phyloP scores from a whole-genome alignment of 2,888 invertebrate genomes.

The Brenthis ino region DNA sequence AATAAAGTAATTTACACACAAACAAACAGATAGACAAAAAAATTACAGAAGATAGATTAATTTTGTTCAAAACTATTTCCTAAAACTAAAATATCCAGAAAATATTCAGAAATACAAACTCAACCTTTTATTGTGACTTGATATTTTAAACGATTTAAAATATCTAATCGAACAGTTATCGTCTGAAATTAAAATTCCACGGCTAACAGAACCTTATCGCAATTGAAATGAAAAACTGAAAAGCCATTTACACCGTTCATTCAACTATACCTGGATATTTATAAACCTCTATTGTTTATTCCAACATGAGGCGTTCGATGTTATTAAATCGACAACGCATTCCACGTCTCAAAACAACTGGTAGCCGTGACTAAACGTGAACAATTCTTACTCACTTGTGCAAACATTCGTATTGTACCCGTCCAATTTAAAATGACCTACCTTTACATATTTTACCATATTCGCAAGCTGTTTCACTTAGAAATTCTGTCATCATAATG shows the following conservation, averaged over 20 bases:
- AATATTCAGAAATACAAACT: too few relatives aligned
- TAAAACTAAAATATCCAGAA: too few relatives aligned
- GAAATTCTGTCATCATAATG: neutral
- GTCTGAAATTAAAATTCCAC: too few relatives aligned
- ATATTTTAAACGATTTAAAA: too few relatives aligned
- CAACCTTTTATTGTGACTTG: too few relatives aligned
- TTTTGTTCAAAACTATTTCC: too few relatives aligned
- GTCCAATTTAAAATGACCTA: constrained; percentile 19
- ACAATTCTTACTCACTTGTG: constrained; percentile 63
- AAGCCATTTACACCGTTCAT: neutral
- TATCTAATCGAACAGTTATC: too few relatives aligned
- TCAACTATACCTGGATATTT: constrained; percentile 44
- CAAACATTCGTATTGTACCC: constrained; percentile 51
- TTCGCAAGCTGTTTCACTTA: neutral
- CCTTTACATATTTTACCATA: neutral
- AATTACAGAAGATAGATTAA: too few relatives aligned
- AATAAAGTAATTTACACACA: too few relatives aligned
- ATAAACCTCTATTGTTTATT: constrained; percentile 61
- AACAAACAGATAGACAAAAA: too few relatives aligned
- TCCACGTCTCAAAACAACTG: constrained; percentile 61
- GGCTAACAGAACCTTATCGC: too few relatives aligned
- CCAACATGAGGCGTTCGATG: constrained; percentile 39
- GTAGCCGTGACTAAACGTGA: constrained; percentile 58
- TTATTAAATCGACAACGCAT: constrained; percentile 56
- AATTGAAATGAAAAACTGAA: neutral